These are phyloP conservation scores for Hestina assimilis DNA, from an alignment of 1,140 invertebrate genomes.

Conservation along the genomic window DNA sequence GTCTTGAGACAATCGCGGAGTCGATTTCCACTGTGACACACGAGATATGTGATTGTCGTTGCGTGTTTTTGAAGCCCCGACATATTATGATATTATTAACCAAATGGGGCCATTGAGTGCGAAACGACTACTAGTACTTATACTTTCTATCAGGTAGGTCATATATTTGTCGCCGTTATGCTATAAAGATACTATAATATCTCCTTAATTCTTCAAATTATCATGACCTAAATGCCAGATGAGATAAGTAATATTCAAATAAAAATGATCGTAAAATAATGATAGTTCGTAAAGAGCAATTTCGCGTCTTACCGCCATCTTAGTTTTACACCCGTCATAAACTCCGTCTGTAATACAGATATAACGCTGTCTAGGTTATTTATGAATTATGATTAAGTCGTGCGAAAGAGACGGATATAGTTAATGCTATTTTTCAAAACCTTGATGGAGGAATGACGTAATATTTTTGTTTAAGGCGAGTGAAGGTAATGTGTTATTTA, in stretches of 20 bases:
- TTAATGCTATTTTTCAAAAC: background rate
- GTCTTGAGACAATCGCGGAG: too few species aligned
- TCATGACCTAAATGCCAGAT: background rate
- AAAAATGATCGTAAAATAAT: slow-evolving; percentile 7
- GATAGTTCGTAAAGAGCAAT: background rate
- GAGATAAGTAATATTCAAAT: background rate
- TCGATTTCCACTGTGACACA: too few species aligned
- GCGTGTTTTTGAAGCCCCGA: too few species aligned
- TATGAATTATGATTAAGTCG: background rate
- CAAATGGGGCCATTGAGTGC: too few species aligned
- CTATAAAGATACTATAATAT: too few species aligned
- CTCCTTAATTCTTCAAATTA: too few species aligned
- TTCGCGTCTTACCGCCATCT: slow-evolving; percentile 8
- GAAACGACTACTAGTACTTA: too few species aligned
- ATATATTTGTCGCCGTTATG: too few species aligned
- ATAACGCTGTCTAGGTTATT: background rate
- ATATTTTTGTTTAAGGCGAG: background rate
- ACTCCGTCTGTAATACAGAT: slow-evolving; percentile 7
- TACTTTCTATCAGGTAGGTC: too few species aligned
- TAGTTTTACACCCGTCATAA: slow-evolving; percentile 15
- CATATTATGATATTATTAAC: too few species aligned
- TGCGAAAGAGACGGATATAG: background rate
- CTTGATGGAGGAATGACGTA: background rate
- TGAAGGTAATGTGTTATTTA: background rate
- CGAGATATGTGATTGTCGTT: too few species aligned